Base-by-base conservation (phyloP, 1,140 invertebrate genomes). In the Whitmania pigra region DNA sequence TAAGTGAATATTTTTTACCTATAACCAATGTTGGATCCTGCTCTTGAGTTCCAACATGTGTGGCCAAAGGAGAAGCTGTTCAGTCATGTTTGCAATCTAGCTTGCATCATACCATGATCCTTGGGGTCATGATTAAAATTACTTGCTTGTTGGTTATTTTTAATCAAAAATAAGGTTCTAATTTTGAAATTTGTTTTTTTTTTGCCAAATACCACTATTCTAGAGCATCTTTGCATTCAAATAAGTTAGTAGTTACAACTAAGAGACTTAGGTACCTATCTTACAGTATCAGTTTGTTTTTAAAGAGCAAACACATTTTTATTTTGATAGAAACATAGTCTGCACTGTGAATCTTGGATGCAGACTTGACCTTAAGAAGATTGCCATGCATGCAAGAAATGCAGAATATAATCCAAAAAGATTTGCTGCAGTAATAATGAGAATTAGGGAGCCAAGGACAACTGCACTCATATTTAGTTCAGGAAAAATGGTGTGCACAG, bases 401-500 rank as follows among this genome's bases (percentile, higher is more conserved):
- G 97, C 97, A 18, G 97, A 99, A 83, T 99, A 99, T 78, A 99
- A 99, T 84, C 97, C 97, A 36, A 99, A 99, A 84, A 89, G 97
- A 81, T 99, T 99, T 87, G 96, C 97, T 67, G 97, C 97, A 74
- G 96, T 99, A 0, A 99, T 99, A 71, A 99, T 99, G 97, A 86
- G 97, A 80, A 99, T 99, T 79, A 86, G 96, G 80, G 94, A 99
- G 80, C 97, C 97, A 0, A 85, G 97, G 76, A 99, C 97, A 3
- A 99, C 97, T 29, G 97, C 97, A 18, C 83, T 99, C 17, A 99
- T 99, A 76, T 99, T 99, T 80, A 96, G 93, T 78, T 98, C 95
- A 0, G 97, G 97, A 0, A 99, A 99, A 87, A 99, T 99, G 96
- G 97, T 99, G 0, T 99, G 97, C 81, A 99, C 97, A 0, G 97